These are phyloP conservation scores for Neotoma lepida DNA, from an alignment of 2,113 vertebrate genomes.

Conservation along the genomic window DNA sequence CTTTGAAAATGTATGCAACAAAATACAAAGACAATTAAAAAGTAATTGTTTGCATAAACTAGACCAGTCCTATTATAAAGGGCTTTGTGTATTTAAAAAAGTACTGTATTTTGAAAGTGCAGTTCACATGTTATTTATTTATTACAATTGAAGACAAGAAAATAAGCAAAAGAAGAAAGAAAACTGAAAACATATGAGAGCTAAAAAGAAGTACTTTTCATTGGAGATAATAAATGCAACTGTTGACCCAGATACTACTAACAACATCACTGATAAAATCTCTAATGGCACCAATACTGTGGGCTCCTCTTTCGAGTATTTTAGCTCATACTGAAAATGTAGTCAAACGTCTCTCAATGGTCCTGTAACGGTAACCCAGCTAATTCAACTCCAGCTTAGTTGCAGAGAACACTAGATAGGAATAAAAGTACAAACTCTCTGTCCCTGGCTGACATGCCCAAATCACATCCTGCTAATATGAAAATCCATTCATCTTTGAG, in stretches of 20 bases:
- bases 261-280: slow-evolving; percentile 19
- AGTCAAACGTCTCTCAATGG: not conserved
- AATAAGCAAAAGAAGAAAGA: slow-evolving; percentile 20
- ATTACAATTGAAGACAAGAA: slow-evolving; percentile 30
- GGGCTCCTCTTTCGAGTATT: not conserved
- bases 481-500: not conserved
- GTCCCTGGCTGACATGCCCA: not conserved
- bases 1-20: slow-evolving; percentile 64
- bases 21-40: slow-evolving; percentile 57
- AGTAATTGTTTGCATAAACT: slow-evolving; percentile 58
- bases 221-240: slow-evolving; percentile 7
- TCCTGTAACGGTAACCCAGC: not conserved
- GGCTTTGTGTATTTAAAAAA: not conserved
- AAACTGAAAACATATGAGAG: slow-evolving; percentile 22
- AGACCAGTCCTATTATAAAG: slow-evolving; percentile 33
- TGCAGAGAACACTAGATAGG: not conserved
- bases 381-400: not conserved
- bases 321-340: not conserved
- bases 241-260: slow-evolving; percentile 18
- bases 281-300: not conserved
- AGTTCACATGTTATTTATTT: slow-evolving; percentile 54
- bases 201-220: not conserved
- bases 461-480: not conserved
- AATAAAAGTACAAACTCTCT: not conserved
- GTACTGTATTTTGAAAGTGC: not conserved